Conservation (phyloP, 2,113 vertebrate genomes). For the Cyprinodon brontotheroides region DNA sequence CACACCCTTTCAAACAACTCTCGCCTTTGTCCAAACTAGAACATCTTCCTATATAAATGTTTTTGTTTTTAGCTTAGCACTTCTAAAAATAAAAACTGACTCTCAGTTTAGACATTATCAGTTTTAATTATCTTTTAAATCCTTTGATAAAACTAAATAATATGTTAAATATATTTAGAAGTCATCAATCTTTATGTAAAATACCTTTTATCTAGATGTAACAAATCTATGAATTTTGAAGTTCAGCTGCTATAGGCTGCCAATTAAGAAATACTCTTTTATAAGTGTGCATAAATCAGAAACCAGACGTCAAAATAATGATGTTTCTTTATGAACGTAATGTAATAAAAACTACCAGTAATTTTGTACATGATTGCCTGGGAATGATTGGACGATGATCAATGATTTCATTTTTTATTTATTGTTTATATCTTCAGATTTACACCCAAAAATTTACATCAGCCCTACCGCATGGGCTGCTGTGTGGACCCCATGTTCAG, state of each 20-base stretch:
- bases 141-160: not conserved
- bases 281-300: not conserved
- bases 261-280: not conserved
- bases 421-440: slow-evolving; percentile 76
- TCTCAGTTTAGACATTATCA: not conserved
- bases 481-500: slow-evolving; percentile 95
- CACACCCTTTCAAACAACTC: too few species aligned
- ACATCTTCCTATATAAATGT: too few species aligned
- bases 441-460: slow-evolving; percentile 97
- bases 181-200: not conserved
- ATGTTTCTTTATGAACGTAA: not conserved
- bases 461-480: slow-evolving; percentile 91
- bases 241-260: too few species aligned
- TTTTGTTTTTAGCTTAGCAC: too few species aligned
- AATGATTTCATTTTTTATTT: not conserved
- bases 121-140: not conserved
- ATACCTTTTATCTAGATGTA: not conserved
- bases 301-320: not conserved
- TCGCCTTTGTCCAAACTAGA: too few species aligned
- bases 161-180: not conserved
- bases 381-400: too few species aligned
- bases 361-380: not conserved
- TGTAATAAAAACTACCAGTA: not conserved
- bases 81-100: not conserved
- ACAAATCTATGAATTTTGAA: not conserved